Conservation (phyloP, 2,113 vertebrate genomes). For the Lepidothrix coronata region DNA sequence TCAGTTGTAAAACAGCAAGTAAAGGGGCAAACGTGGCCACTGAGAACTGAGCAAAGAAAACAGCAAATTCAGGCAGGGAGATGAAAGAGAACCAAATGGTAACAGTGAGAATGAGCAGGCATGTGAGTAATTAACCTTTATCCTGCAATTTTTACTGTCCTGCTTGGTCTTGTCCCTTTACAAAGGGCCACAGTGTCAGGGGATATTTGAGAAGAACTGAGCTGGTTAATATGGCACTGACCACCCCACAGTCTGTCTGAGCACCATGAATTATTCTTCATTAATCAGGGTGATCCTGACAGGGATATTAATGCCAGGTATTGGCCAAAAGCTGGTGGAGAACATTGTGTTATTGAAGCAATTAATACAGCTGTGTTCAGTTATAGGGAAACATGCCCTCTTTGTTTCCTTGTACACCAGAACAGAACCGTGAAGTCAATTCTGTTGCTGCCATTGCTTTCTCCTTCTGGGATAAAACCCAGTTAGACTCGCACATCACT, state of each 20-base stretch:
- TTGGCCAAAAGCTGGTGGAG: neutral
- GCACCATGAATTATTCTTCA: neutral
- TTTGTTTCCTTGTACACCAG: neutral
- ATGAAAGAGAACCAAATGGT: neutral
- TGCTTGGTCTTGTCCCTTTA: neutral
- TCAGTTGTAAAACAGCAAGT: rapidly evolving
- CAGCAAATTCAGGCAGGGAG: neutral
- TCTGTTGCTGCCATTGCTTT: neutral
- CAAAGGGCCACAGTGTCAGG: neutral
- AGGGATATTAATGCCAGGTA: neutral
- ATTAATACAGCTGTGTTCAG: neutral
- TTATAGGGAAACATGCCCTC: neutral
- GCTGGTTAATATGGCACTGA: neutral
- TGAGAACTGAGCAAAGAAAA: neutral
- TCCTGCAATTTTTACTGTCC: conserved; percentile 8
- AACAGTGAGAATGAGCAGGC: neutral
- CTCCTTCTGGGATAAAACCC: neutral
- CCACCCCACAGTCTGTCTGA: neutral
- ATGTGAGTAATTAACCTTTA: conserved; percentile 36
- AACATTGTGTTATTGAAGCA: neutral
- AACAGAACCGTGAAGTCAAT: neutral
- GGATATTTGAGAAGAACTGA: neutral
- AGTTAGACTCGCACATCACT: neutral
- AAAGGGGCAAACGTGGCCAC: neutral
- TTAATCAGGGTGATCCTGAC: neutral